Evolutionary conservation across 35 echinoderm and acorn worm species (phyloP), one percentile per base, ranked within the genome.

Genomic region (Patiria miniata): DNA sequence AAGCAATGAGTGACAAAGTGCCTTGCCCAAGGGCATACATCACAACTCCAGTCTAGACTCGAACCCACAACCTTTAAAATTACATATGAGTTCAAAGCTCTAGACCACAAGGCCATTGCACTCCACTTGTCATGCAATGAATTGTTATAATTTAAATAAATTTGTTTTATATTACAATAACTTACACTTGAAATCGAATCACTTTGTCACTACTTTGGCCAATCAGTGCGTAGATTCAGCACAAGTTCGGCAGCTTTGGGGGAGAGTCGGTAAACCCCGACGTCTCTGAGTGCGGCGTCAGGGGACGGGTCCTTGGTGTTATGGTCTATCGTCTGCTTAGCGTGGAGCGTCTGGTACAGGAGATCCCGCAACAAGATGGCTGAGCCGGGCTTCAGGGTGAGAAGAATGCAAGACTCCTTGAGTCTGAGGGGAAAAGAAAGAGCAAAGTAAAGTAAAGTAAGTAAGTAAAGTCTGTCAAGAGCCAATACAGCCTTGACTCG

Each of bases 261-360:
- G 17, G 87, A 90, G 28, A 94, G 77, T 61, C 83, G 80, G 47
- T 90, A 94, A 8, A 94, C 92, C 36, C 92, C 92, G 28, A 94
- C 77, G 61, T 94, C 92, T 81, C 89, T 77, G 17, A 94, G 77
- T 0, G 92, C 82, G 29, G 83, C 36, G 42, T 80, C 79, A 4
- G 86, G 51, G 22, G 36, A 44, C 21, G 87, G 52, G 21, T 61
- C 53, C 8, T 16, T 57, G 26, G 33, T 7, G 21, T 26, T 30
- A 8, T n/a, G 44, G 37, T 83, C 86, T 51, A 88, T 55, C 26
- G 57, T 37, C 5, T 65, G 51, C 44, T 94, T 85, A 7, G 80
- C 92, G 78, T 94, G 92, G 12, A 90, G 83, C 30, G 83, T 38
- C 33, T 86, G 87, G 54, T 83, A 90, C 0, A 94, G 56, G 37